Evolutionary conservation across 2,888 invertebrate genomes (phyloP), one percentile per base, ranked within the genome.

Genomic region (Onchidella celtica): DNA sequence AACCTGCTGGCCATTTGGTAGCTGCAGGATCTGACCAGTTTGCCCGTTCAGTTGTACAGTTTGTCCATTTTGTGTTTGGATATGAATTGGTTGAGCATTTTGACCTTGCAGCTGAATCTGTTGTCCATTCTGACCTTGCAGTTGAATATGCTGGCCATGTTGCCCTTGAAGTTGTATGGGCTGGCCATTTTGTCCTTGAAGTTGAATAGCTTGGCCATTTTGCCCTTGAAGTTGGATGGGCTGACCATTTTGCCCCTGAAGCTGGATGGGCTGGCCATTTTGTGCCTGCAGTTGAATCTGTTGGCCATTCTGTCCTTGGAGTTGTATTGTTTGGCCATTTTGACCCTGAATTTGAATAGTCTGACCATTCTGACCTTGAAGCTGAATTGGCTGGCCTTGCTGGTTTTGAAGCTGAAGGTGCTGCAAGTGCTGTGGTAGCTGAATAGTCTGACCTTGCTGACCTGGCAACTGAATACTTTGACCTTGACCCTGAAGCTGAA

Each of bases 311-410:
- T 6, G 95, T 0, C 95, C 93, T 88, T 96, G 96, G 0, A 96
- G 95, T 90, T 96, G 95, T 59, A 96, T 95, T 91, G 96, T 96
- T 90, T 96, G 91, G 1, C 90, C 90, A 34, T 75, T 83, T 85
- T 40, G 88, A 14, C 65, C 55, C 21, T 76, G 81, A 34, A 84
- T 81, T 77, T 88, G 88, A 17, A 86, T 34, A 21, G 73, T 63
- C 32, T 79, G 79, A 4, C 74, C 57, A n/a, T 87, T 87, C 68
- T 80, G 69, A 0, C 84, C 85, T n/a, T n/a, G n/a, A n/a, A 87
- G 77, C 75, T 88, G 88, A 17, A 88, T 72, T 11, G 88, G 55
- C 84, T 87, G 81, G 75, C 66, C 68, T 61, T 72, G 65, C 61
- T 79, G 82, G 38, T 55, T 29, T 63, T 47, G 76, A 1, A 83